Evolutionary conservation across 1,140 invertebrate genomes (phyloP).

Genomic region (Lucilia sericata): DNA sequence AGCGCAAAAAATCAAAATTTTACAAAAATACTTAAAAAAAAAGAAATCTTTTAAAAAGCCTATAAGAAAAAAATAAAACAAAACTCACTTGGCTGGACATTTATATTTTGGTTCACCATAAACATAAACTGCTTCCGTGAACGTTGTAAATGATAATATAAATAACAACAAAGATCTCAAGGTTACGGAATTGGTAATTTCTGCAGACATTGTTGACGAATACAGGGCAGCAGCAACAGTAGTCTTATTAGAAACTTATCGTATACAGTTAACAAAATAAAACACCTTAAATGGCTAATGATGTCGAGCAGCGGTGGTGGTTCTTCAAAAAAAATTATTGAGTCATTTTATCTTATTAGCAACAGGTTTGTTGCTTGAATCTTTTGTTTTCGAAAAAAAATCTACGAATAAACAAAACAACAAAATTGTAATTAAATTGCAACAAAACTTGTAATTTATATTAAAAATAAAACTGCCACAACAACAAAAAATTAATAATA

Average conservation of each 20-base stretch:
- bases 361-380: slow-evolving; percentile 66
- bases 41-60: too few species aligned
- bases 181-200: background rate
- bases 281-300: background rate
- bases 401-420: background rate
- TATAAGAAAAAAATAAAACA: slow-evolving; percentile 12
- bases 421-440: background rate
- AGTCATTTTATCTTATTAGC: slow-evolving; percentile 15
- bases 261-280: slow-evolving; percentile 15
- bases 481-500: background rate
- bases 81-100: slow-evolving; percentile 61
- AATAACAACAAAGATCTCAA: slow-evolving; percentile 27
- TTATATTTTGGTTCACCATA: slow-evolving; percentile 62
- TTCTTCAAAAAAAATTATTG: background rate
- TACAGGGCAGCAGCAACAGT: background rate
- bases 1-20: background rate
- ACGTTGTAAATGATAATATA: background rate
- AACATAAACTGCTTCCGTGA: slow-evolving; percentile 42
- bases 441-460: background rate
- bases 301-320: background rate
- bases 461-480: background rate
- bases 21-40: too few species aligned
- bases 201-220: background rate
- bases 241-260: slow-evolving; percentile 19
- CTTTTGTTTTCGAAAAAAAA: slow-evolving; percentile 56